Base-by-base conservation (phyloP, 2,888 invertebrate genomes). In the Napeogenes sylphis region DNA sequence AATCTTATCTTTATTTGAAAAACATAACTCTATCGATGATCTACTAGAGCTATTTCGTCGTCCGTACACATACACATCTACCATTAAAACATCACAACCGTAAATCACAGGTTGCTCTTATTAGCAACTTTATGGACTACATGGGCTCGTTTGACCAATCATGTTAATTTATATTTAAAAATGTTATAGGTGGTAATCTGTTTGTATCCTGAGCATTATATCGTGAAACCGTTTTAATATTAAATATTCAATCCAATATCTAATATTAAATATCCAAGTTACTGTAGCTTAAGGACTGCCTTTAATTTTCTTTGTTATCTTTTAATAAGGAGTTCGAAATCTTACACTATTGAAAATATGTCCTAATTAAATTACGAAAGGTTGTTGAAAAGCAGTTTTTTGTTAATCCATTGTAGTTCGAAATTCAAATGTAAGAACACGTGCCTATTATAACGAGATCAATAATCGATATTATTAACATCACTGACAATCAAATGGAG, bases 111-210 rank as follows among this genome's bases (percentile, higher is more conserved):
- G 58, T 67, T 21, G 21, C 70, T 67, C 71, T 71, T 73, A 72
- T 71, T 71, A 73, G 70, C 21, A 21, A 21, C 66, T 69, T 71
- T 73, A 73, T 70, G 70, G 68, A 62, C 61, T 67, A 62, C 70
- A 70, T 69, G 67, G 66, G 65, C 70, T 68, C 59, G 35, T 58
- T 66, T 65, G 60, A 61, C 66, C 63, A 68, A 83, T 85, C 79
- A 75, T 75, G 73, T 76, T 80, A 77, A 82, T 82, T 82, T 83
- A 84, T 82, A 76, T 73, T 75, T 75, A 78, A 81, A 76, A 75
- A 80, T 75, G 76, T 79, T 80, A 80, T 75, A 75, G 73, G 71
- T 74, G 76, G 78, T 76, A 79, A 75, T 75, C 68, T 70, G 68
- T 70, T 68, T 66, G 68, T 69, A 68, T 69, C 69, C 70, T 70